These are phyloP conservation scores for Notarius quadriscutis DNA, from an alignment of 2,113 vertebrate species.

Conservation along the genomic window DNA sequence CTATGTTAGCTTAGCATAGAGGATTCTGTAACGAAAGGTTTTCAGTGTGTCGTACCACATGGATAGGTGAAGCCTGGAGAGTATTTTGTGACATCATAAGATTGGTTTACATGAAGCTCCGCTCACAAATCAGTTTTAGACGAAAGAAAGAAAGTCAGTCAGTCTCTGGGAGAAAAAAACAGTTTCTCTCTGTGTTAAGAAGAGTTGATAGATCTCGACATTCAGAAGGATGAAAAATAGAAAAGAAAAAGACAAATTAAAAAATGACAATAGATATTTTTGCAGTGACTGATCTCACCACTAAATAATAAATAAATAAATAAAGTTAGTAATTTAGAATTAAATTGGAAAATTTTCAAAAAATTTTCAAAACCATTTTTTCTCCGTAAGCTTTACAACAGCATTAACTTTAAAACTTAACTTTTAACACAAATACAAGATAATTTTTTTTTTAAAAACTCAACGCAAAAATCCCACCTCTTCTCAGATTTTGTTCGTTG, in stretches of 20 bases:
- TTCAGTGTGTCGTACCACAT: neutral
- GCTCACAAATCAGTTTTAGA: neutral
- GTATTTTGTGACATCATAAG: neutral
- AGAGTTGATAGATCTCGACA: neutral
- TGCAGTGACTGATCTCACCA: neutral
- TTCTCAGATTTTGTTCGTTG: neutral
- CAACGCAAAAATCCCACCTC: neutral
- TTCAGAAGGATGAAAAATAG: neutral
- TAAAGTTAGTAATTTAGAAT: neutral
- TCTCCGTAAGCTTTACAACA: neutral
- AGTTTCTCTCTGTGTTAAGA: too few species aligned
- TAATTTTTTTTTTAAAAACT: neutral
- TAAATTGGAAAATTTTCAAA: neutral
- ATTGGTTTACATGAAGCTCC: neutral
- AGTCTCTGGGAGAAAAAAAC: too few species aligned
- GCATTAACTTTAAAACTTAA: neutral
- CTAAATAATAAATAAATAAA: neutral
- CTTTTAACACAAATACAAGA: neutral
- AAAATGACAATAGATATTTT: neutral
- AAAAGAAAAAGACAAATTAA: neutral
- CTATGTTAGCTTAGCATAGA: neutral
- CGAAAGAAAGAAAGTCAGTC: too few species aligned
- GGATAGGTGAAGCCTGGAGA: neutral
- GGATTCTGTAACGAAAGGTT: neutral
- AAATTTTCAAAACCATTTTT: too few species aligned